Evolutionary conservation across 2,113 vertebrate species (phyloP).

Genomic region (Athene cunicularia): DNA sequence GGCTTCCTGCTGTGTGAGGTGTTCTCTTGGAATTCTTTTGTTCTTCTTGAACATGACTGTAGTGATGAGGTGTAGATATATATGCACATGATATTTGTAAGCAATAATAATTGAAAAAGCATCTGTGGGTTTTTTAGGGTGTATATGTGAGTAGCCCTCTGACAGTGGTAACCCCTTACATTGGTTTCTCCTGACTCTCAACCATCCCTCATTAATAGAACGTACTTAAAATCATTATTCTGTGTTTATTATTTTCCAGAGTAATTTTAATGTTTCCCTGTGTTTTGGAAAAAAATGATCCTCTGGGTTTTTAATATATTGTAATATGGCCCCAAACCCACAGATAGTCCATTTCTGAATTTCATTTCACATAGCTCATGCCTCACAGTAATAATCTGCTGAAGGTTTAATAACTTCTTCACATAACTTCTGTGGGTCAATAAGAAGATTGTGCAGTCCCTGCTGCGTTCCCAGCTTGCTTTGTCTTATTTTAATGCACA

Average conservation of each 20-base stretch:
- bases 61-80: neutral
- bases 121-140: neutral
- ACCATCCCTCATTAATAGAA: neutral
- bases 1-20: neutral
- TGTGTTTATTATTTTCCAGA: neutral
- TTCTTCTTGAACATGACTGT: neutral
- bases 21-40: neutral
- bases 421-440: neutral
- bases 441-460: neutral
- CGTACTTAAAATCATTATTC: neutral
- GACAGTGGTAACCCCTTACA: neutral
- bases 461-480: conserved; percentile 24
- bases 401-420: conserved; percentile 33
- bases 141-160: neutral
- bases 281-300: neutral
- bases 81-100: neutral
- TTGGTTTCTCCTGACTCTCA: neutral
- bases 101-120: neutral
- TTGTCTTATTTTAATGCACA: conserved; percentile 8
- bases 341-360: neutral
- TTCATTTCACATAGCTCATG: neutral
- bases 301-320: neutral
- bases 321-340: neutral
- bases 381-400: neutral
- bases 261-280: neutral